Conservation (phyloP, 2,888 invertebrate species). For the Dasypogon diadema region DNA sequence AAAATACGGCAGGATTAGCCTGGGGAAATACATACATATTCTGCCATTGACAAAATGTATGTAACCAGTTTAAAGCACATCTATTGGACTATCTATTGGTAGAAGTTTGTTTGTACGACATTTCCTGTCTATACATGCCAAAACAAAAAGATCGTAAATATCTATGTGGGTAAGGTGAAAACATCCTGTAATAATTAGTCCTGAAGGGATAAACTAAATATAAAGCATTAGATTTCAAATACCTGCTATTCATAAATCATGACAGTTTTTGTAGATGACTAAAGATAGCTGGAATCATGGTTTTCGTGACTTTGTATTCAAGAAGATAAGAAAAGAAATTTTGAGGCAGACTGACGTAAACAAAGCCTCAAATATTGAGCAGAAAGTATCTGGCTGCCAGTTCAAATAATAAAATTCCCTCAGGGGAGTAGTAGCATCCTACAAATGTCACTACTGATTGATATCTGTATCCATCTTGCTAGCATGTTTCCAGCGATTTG, state of each 20-base stretch:
- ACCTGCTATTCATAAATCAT: neutral
- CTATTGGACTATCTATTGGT: neutral
- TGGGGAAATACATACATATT: constrained; percentile 24
- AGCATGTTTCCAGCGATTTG: neutral
- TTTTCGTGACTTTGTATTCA: neutral
- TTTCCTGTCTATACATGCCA: constrained; percentile 25
- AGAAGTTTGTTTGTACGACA: neutral
- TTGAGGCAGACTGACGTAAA: neutral
- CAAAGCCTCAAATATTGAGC: neutral
- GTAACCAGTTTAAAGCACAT: neutral
- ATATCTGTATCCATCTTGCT: neutral
- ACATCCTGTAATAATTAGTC: too few relatives aligned
- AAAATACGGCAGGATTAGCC: constrained; percentile 42
- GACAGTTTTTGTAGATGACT: neutral
- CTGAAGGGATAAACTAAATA: neutral
- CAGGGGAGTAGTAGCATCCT: neutral
- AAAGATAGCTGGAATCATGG: too few relatives aligned
- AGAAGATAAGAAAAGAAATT: neutral
- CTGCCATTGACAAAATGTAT: neutral
- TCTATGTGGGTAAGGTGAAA: neutral
- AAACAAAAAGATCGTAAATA: constrained; percentile 16
- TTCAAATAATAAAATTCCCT: neutral
- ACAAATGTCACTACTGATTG: neutral
- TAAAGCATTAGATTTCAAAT: neutral
- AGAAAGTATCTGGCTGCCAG: neutral